These are phyloP conservation scores for Dermochelys coriacea DNA, from an alignment of 2,797 vertebrate species.

Conservation along the genomic window DNA sequence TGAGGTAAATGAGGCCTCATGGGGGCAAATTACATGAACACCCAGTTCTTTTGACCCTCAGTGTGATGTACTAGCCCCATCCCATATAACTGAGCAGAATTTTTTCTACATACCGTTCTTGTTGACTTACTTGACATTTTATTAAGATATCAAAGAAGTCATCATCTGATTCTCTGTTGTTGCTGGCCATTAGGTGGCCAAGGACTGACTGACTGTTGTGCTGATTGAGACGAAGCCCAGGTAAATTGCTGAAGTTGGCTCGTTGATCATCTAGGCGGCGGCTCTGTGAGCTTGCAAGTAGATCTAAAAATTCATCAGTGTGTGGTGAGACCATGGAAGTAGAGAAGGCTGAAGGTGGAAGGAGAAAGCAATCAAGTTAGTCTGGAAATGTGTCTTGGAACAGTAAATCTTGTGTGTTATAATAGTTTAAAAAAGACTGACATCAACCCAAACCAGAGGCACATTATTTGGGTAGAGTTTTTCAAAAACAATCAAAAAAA, in stretches of 20 bases:
- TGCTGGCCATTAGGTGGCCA: slow-evolving; percentile 86
- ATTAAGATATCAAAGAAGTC: slow-evolving; percentile 95
- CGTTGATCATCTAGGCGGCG: slow-evolving; percentile 91
- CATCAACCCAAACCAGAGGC: neutral
- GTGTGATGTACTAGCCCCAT: neutral
- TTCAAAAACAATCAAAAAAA: neutral
- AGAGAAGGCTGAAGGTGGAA: slow-evolving; percentile 81
- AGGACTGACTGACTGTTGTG: slow-evolving; percentile 81
- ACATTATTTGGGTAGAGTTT: neutral
- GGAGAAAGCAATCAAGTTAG: neutral
- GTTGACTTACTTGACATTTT: slow-evolving; percentile 91
- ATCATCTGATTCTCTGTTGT: slow-evolving; percentile 87
- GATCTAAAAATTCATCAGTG: slow-evolving; percentile 94
- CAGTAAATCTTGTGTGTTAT: accelerated
- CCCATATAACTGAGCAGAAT: neutral
- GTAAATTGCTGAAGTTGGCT: slow-evolving; percentile 84
- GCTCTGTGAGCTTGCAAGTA: slow-evolving; percentile 89
- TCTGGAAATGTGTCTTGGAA: neutral
- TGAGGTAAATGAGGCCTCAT: neutral
- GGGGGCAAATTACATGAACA: neutral
- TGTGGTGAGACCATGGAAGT: slow-evolving; percentile 84
- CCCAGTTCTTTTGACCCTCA: neutral
- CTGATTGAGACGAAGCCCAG: slow-evolving; percentile 87
- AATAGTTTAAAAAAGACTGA: neutral
- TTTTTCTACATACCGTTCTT: neutral